Conservation (phyloP, 2,888 invertebrate genomes). For the Agapetus fuscipes region DNA sequence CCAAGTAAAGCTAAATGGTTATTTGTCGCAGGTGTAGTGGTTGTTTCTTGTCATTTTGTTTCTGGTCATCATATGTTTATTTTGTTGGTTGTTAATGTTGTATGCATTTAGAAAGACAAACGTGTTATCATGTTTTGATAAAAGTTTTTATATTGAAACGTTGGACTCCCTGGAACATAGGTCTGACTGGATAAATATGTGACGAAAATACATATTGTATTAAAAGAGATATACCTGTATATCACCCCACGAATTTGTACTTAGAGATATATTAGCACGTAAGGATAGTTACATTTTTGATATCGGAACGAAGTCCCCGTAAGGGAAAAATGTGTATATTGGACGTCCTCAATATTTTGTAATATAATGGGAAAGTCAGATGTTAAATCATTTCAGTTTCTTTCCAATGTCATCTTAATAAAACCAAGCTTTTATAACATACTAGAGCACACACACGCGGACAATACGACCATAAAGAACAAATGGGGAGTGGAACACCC, state of each 20-base stretch:
- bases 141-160: neutral
- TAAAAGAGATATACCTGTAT: conserved; percentile 10
- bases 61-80: conserved; percentile 6
- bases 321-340: conserved; percentile 1
- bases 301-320: neutral
- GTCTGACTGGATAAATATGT: conserved; percentile 6
- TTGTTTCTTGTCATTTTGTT: too few relatives aligned
- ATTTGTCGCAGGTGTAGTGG: too few relatives aligned
- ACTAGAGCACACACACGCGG: too few relatives aligned
- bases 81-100: conserved; percentile 6
- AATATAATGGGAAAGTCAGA: neutral
- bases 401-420: too few relatives aligned
- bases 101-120: conserved; percentile 8
- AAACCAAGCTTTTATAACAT: too few relatives aligned
- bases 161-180: conserved; percentile 1
- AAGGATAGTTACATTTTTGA: conserved; percentile 9
- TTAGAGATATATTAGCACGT: conserved; percentile 16
- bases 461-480: too few relatives aligned
- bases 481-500: conserved; percentile 18
- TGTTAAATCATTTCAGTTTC: conserved; percentile 3
- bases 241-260: conserved; percentile 18
- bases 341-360: conserved; percentile 5
- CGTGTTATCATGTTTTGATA: conserved; percentile 1
- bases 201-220: conserved; percentile 11
- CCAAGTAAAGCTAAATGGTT: too few relatives aligned